Evolutionary conservation across 2,797 vertebrate species (phyloP).

Genomic region (Kryptolebias ocellatus): DNA sequence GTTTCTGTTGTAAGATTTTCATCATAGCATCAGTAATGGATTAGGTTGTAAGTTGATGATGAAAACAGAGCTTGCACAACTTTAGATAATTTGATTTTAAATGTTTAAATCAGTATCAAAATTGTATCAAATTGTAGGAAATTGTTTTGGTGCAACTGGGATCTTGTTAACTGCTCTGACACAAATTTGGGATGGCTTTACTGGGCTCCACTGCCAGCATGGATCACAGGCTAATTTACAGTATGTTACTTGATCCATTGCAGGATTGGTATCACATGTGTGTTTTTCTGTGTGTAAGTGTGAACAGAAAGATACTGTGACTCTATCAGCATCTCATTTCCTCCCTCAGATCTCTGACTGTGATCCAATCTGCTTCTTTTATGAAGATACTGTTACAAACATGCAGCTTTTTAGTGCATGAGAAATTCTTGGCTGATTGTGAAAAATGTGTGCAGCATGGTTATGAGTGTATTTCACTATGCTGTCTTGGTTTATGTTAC

Average conservation of each 20-base stretch:
- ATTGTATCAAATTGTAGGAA: constrained; percentile 2
- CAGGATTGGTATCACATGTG: constrained; percentile 61
- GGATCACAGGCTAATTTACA: constrained; percentile 67
- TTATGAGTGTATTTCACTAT: neutral
- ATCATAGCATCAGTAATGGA: constrained; percentile 22
- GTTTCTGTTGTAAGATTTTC: neutral
- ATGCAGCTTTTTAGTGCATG: constrained; percentile 26
- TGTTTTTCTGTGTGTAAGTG: constrained; percentile 26
- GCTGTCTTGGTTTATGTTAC: too few species aligned
- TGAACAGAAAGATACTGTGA: constrained; percentile 55
- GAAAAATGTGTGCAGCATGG: neutral
- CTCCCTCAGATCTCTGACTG: constrained; percentile 49
- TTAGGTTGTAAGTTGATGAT: neutral
- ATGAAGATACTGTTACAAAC: constrained; percentile 60
- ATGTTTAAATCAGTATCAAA: constrained; percentile 6
- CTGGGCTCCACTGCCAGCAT: constrained; percentile 56
- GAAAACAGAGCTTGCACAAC: neutral
- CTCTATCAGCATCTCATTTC: constrained; percentile 63
- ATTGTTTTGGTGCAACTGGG: constrained; percentile 27
- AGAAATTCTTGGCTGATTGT: constrained; percentile 11
- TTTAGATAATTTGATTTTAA: constrained; percentile 9
- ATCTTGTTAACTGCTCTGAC: constrained; percentile 55
- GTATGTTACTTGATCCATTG: constrained; percentile 69
- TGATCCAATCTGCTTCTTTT: constrained; percentile 66
- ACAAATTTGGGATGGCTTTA: constrained; percentile 58